Base-by-base conservation (phyloP, 2,113 vertebrate genomes). In the Campylomormyrus tamandua region DNA sequence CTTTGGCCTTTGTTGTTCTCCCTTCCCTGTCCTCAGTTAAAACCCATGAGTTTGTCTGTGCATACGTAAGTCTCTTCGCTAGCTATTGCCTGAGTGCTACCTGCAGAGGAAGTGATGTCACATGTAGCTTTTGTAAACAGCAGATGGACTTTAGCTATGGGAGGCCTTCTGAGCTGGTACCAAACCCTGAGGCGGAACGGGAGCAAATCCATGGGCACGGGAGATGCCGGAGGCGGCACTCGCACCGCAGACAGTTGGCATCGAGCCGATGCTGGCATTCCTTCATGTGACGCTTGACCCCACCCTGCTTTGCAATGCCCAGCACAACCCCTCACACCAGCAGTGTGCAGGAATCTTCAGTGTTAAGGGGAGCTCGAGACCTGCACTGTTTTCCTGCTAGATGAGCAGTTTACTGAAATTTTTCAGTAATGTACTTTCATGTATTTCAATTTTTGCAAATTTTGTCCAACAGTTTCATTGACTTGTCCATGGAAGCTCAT, bases 71-170 rank as follows among this genome's bases (percentile, higher is more conserved):
- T 11, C n/a, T 39, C 11, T 62, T 85, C 52, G 3, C 56, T 58
- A 46, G 49, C 15, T 84, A 46, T 56, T 46, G 21, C 21, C 19
- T 15, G 50, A 70, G 21, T 50, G 5, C 24, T 52, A 87, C 27
- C 85, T 87, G 50, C 31, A 53, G 85, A 53, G 27, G 10, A 87
- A 53, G n/a, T 39, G 49, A 35, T 87, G 27, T 87, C 27, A 31
- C 17, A 3, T 21, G 49, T 56, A 53, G 50, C n/a, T 87, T 53
- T 50, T 19, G 50, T 87, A 49, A 53, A 87, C 49, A 87, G 85
- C 85, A 87, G 85, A 87, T 87, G 85, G 85, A 27, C 50, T 31
- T 87, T 53, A 87, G 31, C 85, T 53, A 56, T 49, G 48, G 85
- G 49, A 87, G 85, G 50, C 49, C 50, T 31, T 39, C 50, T 87